Evolutionary conservation across 2,113 vertebrate genomes (phyloP), one percentile per base, ranked within the genome.

Genomic region (Apeltes quadracus): DNA sequence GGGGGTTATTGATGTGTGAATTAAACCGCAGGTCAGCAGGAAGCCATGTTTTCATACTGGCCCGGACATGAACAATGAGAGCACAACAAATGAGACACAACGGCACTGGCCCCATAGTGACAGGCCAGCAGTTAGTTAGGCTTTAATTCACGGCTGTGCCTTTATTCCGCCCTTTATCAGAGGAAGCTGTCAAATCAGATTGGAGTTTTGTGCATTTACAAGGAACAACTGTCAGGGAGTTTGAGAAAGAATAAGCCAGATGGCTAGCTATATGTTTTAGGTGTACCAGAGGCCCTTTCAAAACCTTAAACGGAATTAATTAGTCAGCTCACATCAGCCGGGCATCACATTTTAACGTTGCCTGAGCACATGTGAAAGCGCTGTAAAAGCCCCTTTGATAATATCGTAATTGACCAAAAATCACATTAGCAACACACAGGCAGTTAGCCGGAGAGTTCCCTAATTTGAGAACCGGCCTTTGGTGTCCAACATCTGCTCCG

Each of bases 21-120:
- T 94, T 92, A 94, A 93, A 93, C 79, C 92, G 92, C 90, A 81
- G 88, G 91, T 94, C 93, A 94, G 92, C 93, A 93, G 90, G 91
- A 92, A 92, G 90, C 90, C 82, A 87, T 88, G 91, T 89, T 90
- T 88, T 90, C 88, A 92, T 89, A 88, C 81, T 11, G 78, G 79
- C 84, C 79, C 18, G 71, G 63, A 61, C 64, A 13, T 32, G 86
- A 88, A 93, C 87, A 91, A 91, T 88, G 83, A 88, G 86, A 79
- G 73, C 72, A 90, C 75, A 91, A 91, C 87, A 92, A 88, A 87
- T 85, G 86, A 83, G 62, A 79, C 81, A 89, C 84, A 86, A 84
- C 78, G 82, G 89, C 72, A 8, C 64, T 46, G 78, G 81, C 72
- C 78, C 81, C 83, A 85, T 55, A 80, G 79, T 91, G 90, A 87